These are phyloP conservation scores for Caenorhabditis sp. DNA, from an alignment of 2,888 invertebrate species.

Conservation along the genomic window DNA sequence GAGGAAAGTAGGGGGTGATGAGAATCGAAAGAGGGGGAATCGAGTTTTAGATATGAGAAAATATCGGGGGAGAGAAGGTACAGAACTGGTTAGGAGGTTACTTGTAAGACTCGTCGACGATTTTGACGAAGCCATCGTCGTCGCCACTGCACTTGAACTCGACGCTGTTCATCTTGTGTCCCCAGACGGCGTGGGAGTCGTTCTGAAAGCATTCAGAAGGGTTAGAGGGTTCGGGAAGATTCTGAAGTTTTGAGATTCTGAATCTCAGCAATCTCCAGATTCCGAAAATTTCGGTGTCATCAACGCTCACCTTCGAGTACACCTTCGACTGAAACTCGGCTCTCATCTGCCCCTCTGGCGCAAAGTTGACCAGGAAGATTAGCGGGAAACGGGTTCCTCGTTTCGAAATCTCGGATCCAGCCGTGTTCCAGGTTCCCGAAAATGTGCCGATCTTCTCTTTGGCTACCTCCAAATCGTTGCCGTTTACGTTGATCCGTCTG, in stretches of 20 bases:
- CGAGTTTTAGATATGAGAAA: neutral
- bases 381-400: slow-evolving; percentile 51
- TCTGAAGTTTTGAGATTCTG: neutral
- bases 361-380: slow-evolving; percentile 46
- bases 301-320: slow-evolving; percentile 43
- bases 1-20: no score
- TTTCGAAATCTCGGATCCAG: slow-evolving; percentile 51
- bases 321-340: slow-evolving; percentile 62
- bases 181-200: slow-evolving; percentile 77
- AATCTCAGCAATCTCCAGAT: neutral
- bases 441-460: slow-evolving; percentile 62
- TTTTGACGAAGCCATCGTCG: slow-evolving; percentile 68
- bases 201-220: slow-evolving; percentile 55
- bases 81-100: slow-evolving; percentile 6
- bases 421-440: slow-evolving; percentile 51
- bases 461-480: slow-evolving; percentile 48
- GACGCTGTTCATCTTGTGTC: slow-evolving; percentile 76
- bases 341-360: slow-evolving; percentile 51
- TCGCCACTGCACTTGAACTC: slow-evolving; percentile 75
- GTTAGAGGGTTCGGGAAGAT: slow-evolving; percentile 5
- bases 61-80: neutral
- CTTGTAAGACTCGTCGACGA: slow-evolving; percentile 69
- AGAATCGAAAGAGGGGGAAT: no score
- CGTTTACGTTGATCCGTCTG: slow-evolving; percentile 66
- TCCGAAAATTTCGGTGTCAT: no score